Base-by-base conservation (phyloP, 1,140 invertebrate species). In the Papilio aristodemus region DNA sequence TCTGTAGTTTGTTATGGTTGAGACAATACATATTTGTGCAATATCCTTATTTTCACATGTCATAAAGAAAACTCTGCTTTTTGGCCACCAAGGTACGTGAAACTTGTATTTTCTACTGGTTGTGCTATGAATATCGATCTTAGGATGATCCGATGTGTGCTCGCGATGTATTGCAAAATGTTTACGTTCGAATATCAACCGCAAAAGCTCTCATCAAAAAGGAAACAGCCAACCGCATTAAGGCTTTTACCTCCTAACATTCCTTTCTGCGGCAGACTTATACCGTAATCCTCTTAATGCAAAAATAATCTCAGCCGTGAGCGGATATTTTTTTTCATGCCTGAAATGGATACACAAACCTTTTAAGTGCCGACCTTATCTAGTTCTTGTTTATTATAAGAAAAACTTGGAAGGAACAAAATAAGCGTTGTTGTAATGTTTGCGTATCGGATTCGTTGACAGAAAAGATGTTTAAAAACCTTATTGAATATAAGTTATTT, bases 261-360 rank as follows among this genome's bases (percentile, higher is more conserved):
- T 60, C 14, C 14, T 60, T 60, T 60, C 37, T 60, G 59, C 14
- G 59, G 59, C 37, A 27, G 36, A 60, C 59, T 38, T 37, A 13
- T 19, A 60, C 32, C 22, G n/a, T 60, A 60, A 60, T 60, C 59
- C 59, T 60, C 14, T 60, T 60, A 60, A 60, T 60, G 59, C 59
- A 60, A 37, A 60, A 60, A 37, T 60, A 60, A 60, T 60, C 59
- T 38, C 14, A 13, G 32, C 59, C 14, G 6, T 11, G 57, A 38
- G 14, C 32, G 14, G 27, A 37, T 60, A 60, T 60, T 38, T 60
- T 50, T 50, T 46, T 25, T 19, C 43, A 25, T 39, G 63, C 11
- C 19, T 57, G 43, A 68, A 68, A 54, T 19, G 19, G 46, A 54
- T 54, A 54, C 11, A 54, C 46, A 22, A 50, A 10, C 9, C 0